phyloP scores from a whole-genome alignment of 2,797 vertebrate species.

The Manis javanica region DNA sequence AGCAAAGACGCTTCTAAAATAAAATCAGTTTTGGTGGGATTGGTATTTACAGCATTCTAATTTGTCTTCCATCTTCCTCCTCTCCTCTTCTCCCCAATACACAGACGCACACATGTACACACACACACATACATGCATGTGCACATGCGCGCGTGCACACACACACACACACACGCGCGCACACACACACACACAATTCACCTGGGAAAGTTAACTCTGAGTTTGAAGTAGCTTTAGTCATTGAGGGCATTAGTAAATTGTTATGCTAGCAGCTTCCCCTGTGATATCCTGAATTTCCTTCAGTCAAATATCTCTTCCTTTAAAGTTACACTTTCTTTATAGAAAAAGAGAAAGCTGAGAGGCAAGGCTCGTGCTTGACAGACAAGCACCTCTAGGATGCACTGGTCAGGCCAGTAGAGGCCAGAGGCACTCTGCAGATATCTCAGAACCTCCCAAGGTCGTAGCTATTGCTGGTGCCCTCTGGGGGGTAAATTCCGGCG shows the following conservation, averaged over 20 bases:
- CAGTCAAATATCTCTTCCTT: slow-evolving; percentile 49
- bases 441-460: slow-evolving; percentile 1
- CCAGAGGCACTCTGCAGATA: not conserved
- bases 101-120: not conserved
- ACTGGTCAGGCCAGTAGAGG: not conserved
- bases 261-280: not conserved
- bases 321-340: slow-evolving; percentile 54
- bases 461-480: too few relatives aligned
- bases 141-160: not conserved
- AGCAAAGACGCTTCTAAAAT: slow-evolving; percentile 8
- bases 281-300: slow-evolving; percentile 49
- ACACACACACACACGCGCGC: not conserved
- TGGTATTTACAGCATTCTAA: slow-evolving; percentile 23
- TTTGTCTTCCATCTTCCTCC: slow-evolving; percentile 24
- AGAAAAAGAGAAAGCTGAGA: slow-evolving; percentile 38
- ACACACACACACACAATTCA: not conserved
- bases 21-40: slow-evolving; percentile 20
- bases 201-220: slow-evolving; percentile 59
- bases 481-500: not conserved
- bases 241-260: slow-evolving; percentile 48
- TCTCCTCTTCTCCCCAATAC: not conserved
- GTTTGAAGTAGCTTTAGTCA: slow-evolving; percentile 38
- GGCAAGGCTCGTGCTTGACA: not conserved
- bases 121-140: not conserved
- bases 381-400: not conserved